A percentile compares a stretch with the other conserved stretches of the same genome.
These are phyloP conservation scores for Anguilla japonica DNA, from an alignment of 2,113 vertebrate species.

Conservation along the genomic window DNA sequence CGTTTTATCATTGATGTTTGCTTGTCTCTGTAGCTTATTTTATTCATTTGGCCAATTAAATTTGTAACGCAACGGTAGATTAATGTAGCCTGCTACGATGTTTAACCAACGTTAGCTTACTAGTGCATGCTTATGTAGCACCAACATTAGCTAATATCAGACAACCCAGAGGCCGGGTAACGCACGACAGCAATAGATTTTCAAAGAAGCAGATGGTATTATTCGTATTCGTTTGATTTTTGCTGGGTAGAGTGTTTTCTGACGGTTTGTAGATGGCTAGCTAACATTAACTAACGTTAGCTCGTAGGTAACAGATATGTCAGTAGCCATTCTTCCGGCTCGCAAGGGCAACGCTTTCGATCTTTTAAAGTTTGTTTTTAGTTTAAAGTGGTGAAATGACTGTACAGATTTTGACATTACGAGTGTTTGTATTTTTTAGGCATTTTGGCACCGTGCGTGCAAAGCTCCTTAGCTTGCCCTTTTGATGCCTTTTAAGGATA, in stretches of 20 bases:
- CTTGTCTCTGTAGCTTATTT: too few relatives aligned
- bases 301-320: slow-evolving; percentile 30
- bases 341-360: background rate
- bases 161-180: too few relatives aligned
- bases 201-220: background rate
- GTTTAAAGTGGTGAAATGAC: background rate
- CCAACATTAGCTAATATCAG: background rate
- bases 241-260: background rate
- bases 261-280: background rate
- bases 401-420: background rate
- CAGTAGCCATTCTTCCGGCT: slow-evolving; percentile 28
- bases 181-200: background rate
- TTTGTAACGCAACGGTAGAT: too few relatives aligned
- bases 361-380: background rate
- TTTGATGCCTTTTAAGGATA: slow-evolving; percentile 48
- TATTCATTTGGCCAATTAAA: too few relatives aligned
- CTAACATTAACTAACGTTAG: background rate
- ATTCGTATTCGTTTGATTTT: background rate
- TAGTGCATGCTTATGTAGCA: background rate
- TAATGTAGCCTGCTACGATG: background rate
- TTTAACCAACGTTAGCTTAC: background rate
- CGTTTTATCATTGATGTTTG: too few relatives aligned
- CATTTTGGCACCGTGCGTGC: slow-evolving; percentile 13
- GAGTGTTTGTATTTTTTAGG: background rate
- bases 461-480: slow-evolving; percentile 47